These are phyloP conservation scores for Heliconius aoede DNA, from an alignment of 2,888 invertebrate species.

Conservation along the genomic window DNA sequence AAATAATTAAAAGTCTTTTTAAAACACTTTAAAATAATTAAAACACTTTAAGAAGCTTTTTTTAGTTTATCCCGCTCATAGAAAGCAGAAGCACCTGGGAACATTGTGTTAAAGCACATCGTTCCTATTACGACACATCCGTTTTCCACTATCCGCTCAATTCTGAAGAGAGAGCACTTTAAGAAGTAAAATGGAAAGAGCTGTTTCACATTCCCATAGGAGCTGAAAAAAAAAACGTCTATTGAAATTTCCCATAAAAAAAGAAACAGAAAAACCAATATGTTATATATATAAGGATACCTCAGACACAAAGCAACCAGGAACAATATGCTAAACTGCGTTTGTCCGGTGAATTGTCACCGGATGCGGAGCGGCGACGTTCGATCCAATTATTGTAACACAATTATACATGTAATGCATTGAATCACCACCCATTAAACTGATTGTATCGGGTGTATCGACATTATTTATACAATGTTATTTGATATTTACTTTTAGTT, in stretches of 20 bases:
- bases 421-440: constrained; percentile 25
- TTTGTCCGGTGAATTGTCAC: constrained; percentile 4
- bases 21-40: too few species aligned
- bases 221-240: too few species aligned
- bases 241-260: too few species aligned
- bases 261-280: too few species aligned
- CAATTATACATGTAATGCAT: constrained; percentile 19
- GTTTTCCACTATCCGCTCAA: background rate
- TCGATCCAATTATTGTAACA: constrained; percentile 29
- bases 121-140: background rate
- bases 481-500: background rate
- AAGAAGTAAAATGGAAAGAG: too few species aligned
- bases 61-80: background rate
- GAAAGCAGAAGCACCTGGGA: background rate
- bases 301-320: background rate
- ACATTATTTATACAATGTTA: background rate
- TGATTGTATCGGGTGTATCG: constrained; percentile 6
- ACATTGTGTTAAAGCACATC: background rate
- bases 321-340: background rate
- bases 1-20: too few species aligned
- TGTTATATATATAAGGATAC: background rate
- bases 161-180: too few species aligned
- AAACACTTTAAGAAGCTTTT: background rate
- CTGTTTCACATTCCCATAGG: background rate
- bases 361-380: constrained; percentile 4